These are phyloP conservation scores for Myoxocephalus aenaeus DNA, from an alignment of 2,797 vertebrate genomes.

Conservation along the genomic window DNA sequence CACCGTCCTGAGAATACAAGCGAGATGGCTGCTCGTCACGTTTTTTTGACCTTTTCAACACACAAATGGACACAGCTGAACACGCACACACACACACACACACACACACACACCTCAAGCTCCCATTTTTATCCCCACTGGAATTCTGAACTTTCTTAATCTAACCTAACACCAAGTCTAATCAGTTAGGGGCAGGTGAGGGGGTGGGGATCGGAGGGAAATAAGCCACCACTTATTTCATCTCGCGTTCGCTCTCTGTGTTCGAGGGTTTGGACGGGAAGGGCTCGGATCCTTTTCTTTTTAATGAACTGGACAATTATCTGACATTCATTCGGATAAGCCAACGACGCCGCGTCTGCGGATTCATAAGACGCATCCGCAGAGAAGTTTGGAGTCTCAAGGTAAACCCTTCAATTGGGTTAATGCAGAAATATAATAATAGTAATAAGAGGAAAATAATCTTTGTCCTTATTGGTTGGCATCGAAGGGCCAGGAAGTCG, in stretches of 20 bases:
- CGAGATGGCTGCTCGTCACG: neutral
- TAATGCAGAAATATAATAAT: slow-evolving; percentile 40
- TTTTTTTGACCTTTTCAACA: slow-evolving; percentile 26
- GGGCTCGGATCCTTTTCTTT: slow-evolving; percentile 61
- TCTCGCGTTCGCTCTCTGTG: slow-evolving; percentile 54
- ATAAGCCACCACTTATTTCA: slow-evolving; percentile 74
- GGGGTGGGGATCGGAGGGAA: slow-evolving; percentile 64
- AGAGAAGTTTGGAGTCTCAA: slow-evolving; percentile 15
- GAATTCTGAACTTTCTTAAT: slow-evolving; percentile 43
- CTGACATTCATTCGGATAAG: slow-evolving; percentile 73
- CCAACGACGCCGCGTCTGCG: slow-evolving; percentile 24
- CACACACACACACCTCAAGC: neutral
- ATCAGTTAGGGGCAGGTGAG: slow-evolving; percentile 50
- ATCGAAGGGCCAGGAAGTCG: slow-evolving; percentile 1
- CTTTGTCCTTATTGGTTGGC: slow-evolving; percentile 34
- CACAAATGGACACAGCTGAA: neutral
- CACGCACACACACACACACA: no score
- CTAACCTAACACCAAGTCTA: slow-evolving; percentile 38
- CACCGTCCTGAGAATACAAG: neutral
- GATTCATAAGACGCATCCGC: slow-evolving; percentile 40
- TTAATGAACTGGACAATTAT: slow-evolving; percentile 82
- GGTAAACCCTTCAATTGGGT: neutral
- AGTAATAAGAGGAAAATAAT: neutral
- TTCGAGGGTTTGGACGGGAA: slow-evolving; percentile 33
- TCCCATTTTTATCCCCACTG: slow-evolving; percentile 11